phyloP scores from a whole-genome alignment of 2,888 invertebrate species.

The Dascillus cervinus region DNA sequence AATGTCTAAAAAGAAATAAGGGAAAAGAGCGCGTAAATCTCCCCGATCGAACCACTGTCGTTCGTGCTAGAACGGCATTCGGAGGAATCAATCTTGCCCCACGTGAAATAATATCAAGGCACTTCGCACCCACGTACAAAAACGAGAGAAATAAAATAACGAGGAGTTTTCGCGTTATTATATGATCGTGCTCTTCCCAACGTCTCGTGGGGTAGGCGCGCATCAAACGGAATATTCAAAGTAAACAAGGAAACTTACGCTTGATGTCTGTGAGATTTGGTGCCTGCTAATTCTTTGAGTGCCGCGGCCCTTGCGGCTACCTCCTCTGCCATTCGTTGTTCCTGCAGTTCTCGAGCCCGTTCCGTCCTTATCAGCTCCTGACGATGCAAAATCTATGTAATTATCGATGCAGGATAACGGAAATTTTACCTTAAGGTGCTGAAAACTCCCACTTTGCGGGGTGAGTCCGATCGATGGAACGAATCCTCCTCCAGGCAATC shows the following conservation, averaged over 20 bases:
- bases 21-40: no score
- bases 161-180: no score
- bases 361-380: conserved; percentile 68
- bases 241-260: conserved; percentile 12
- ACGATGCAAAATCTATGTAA: conserved; percentile 2
- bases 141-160: no score
- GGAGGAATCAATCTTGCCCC: no score
- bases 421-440: conserved; percentile 55
- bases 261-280: conserved; percentile 7
- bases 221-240: no score
- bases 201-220: no score
- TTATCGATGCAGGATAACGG: not conserved
- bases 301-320: conserved; percentile 55
- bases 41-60: no score
- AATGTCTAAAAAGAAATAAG: no score
- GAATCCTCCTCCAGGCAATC: conserved; percentile 38
- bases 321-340: conserved; percentile 68
- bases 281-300: conserved; percentile 47
- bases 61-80: no score
- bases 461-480: conserved; percentile 46
- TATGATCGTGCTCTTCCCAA: no score
- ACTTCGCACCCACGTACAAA: no score
- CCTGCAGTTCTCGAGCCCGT: conserved; percentile 65
- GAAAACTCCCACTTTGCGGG: conserved; percentile 53
- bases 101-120: no score